These are phyloP conservation scores for Crepidodera aurea DNA, from an alignment of 2,888 invertebrate species.

Conservation along the genomic window DNA sequence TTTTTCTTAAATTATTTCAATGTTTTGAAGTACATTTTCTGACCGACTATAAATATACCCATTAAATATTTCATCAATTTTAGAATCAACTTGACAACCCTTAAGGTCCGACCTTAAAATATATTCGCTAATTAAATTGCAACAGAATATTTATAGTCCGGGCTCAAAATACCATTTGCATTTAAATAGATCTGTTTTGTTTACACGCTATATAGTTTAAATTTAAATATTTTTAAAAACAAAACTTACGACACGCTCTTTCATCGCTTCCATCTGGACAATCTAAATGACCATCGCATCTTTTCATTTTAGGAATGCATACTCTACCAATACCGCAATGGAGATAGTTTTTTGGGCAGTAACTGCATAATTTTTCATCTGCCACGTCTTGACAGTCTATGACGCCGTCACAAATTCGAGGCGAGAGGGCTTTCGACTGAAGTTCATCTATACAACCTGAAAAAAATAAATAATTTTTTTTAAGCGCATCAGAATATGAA, in stretches of 20 bases:
- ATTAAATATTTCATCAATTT: too few relatives aligned
- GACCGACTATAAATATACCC: too few relatives aligned
- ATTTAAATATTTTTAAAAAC: neutral
- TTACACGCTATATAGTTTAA: too few relatives aligned
- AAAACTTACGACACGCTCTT: slow-evolving; percentile 80
- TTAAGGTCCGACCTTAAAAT: too few relatives aligned
- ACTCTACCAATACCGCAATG: slow-evolving; percentile 82
- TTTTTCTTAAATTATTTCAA: too few relatives aligned
- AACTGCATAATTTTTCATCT: slow-evolving; percentile 82
- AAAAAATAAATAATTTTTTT: neutral
- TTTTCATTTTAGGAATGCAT: slow-evolving; percentile 74
- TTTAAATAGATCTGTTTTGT: too few relatives aligned
- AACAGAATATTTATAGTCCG: too few relatives aligned
- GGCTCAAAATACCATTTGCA: too few relatives aligned
- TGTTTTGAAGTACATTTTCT: too few relatives aligned
- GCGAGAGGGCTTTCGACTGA: slow-evolving; percentile 76
- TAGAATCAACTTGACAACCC: too few relatives aligned
- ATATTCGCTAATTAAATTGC: too few relatives aligned
- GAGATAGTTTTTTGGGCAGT: slow-evolving; percentile 75
- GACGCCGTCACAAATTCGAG: slow-evolving; percentile 84
- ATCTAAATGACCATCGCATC: slow-evolving; percentile 84
- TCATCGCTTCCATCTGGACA: slow-evolving; percentile 90
- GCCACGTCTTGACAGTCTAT: slow-evolving; percentile 85
- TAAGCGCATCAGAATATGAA: too few relatives aligned
- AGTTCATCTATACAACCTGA: slow-evolving; percentile 78